These are phyloP conservation scores for Dynastes maya DNA, from an alignment of 2,888 invertebrate genomes.

Conservation along the genomic window DNA sequence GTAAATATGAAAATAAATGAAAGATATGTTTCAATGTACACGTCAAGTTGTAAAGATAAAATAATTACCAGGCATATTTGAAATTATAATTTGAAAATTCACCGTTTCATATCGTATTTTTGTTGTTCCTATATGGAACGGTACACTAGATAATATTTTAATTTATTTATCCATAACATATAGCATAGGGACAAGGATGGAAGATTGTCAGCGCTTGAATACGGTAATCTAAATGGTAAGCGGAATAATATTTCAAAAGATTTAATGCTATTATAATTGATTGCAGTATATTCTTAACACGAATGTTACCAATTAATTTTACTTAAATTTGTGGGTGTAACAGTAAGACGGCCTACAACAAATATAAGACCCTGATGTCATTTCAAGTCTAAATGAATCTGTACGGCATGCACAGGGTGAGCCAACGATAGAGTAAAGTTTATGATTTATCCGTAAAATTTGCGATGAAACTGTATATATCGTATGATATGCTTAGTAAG, in stretches of 20 bases:
- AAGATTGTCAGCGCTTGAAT: too few species aligned
- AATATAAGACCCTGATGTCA: conserved; percentile 25
- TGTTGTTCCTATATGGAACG: too few species aligned
- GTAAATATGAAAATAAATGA: too few species aligned
- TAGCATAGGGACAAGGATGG: too few species aligned
- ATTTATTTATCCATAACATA: too few species aligned
- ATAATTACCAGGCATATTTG: neutral
- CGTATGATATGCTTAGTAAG: too few species aligned
- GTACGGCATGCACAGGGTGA: neutral
- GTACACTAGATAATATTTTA: too few species aligned
- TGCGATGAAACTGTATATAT: too few species aligned
- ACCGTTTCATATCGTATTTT: conserved; percentile 2
- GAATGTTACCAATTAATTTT: conserved; percentile 31
- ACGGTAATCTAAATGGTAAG: neutral
- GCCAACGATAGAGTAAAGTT: too few species aligned
- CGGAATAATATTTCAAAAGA: conserved; percentile 1
- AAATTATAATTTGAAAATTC: conserved; percentile 11
- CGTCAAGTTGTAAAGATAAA: too few species aligned
- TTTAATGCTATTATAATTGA: conserved; percentile 31
- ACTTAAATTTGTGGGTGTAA: conserved; percentile 37
- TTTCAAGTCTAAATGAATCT: neutral
- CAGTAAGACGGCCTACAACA: conserved; percentile 3
- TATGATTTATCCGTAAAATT: too few species aligned
- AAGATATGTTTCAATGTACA: too few species aligned
- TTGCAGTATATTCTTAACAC: conserved; percentile 28